Base-by-base conservation (phyloP, 2,888 invertebrate species). In the Mechanitis mazaeus region DNA sequence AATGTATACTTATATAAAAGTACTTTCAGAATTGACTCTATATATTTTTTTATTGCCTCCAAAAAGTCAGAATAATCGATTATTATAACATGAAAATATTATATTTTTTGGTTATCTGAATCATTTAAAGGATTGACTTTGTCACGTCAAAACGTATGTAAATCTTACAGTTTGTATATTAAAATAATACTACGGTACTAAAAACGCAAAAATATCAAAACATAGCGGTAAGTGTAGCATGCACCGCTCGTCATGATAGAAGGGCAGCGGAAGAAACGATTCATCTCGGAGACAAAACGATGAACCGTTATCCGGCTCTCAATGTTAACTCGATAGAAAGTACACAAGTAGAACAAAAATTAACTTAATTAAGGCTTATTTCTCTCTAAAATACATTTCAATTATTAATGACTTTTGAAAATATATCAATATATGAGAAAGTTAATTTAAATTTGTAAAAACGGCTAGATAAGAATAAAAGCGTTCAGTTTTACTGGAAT, bases 301-400 rank as follows among this genome's bases (percentile, higher is more conserved):
- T 65, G 68, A 72, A 81, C 87, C 87, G 87, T 87, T 87, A 86
- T 72, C 66, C 71, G 64, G 72, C 69, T 71, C 71, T 75, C 74
- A 59, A 68, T 55, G 65, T 65, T 60, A 66, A 64, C 69, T 69
- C 72, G 72, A 75, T 79, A 76, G 83, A 86, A 87, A 86, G 84
- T 82, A 84, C 77, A 82, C 82, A 79, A 82, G 79, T 85, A 79
- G 80, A 83, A 83, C 79, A 72, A 83, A 79, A 80, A 82, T 84
- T 77, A 80, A 75, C 75, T 81, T 85, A 82, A 87, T 87, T 83
- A 79, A 78, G 79, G 77, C 77, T 78, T 75, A 78, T 73, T 71
- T 47, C 50, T 54, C 60, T 59, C 55, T 50, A 60, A 55, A 64
- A 66, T 60, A 20, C 59, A 58, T 61, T 63, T 57, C 50, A 47